Base-by-base conservation (phyloP, 2,113 vertebrate species). In the Melanostigma gelatinosum region DNA sequence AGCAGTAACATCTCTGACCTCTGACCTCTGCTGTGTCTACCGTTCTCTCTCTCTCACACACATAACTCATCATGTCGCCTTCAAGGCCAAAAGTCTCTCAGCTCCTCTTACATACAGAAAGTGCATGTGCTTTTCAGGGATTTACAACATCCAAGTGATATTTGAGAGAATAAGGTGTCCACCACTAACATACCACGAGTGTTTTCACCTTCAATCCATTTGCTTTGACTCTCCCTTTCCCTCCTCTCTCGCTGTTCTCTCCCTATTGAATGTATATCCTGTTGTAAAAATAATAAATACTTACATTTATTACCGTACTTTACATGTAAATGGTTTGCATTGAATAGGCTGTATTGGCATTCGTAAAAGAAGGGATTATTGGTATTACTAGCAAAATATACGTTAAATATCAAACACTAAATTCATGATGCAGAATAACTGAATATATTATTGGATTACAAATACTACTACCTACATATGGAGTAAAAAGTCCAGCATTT, bases 1-100 rank as follows among this genome's bases (percentile, higher is more conserved):
- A 90, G 85, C 85, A 84, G 85, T 86, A 92, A 92, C 88, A 88
- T 87, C 61, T 82, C 78, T n/a, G 57, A 88, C 90, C 77, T 85
- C 46, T 85, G 83, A 92, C 86, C 88, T 73, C 36, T 68, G 66
- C 79, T 72, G 50, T 42, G 46, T 85, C 77, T 84, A 18, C 80
- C 29, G 22, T 54, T 72, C 63, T 75, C 58, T 57, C 73, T 62
- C 64, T 76, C 73, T 54, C 74, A 74, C 74, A 74, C 77, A 75
- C 85, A 83, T 91, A 89, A 92, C 62, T 89, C 89, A 87, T 88
- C 50, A n/a, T 85, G 88, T 80, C 57, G 18, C 87, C 81, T 84
- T 88, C 67, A 80, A 69, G 88, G 85, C 88, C 87, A 83, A 60
- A 79, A 64, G 84, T 85, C 76, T 76, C 57, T 88, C 85, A 77